Evolutionary conservation across 2,888 invertebrate species (phyloP).

Genomic region (Boloria euphrosyne): DNA sequence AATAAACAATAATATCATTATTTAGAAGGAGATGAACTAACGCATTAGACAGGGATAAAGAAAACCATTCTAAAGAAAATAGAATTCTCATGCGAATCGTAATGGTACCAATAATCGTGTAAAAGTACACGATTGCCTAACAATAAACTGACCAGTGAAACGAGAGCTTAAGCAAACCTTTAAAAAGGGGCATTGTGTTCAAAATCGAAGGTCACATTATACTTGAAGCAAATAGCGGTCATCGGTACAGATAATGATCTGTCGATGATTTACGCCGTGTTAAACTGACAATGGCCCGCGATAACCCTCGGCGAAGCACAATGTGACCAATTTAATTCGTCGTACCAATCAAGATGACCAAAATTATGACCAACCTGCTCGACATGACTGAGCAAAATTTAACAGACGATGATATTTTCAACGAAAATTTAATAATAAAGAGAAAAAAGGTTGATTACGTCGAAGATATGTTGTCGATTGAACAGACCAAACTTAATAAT

Average conservation of each 20-base stretch:
- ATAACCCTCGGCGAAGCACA: slow-evolving; percentile 67
- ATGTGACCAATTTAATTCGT: slow-evolving; percentile 74
- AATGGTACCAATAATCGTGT: slow-evolving; percentile 79
- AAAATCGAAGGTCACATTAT: slow-evolving; percentile 53
- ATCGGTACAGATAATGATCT: slow-evolving; percentile 76
- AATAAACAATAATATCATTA: slow-evolving; percentile 79
- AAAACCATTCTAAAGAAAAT: slow-evolving; percentile 73
- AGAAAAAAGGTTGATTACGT: slow-evolving; percentile 55
- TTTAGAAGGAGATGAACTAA: slow-evolving; percentile 56
- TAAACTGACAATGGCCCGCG: slow-evolving; percentile 73
- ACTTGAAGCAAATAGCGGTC: slow-evolving; percentile 66
- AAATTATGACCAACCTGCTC: slow-evolving; percentile 64
- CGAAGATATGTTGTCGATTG: slow-evolving; percentile 31
- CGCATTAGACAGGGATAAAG: slow-evolving; percentile 53
- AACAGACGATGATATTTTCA: slow-evolving; percentile 66
- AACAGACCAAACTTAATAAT: slow-evolving; percentile 39
- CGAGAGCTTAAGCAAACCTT: slow-evolving; percentile 58
- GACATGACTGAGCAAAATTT: slow-evolving; percentile 62
- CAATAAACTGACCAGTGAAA: slow-evolving; percentile 61
- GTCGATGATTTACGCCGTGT: slow-evolving; percentile 77
- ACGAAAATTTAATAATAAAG: slow-evolving; percentile 59
- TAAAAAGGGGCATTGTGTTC: slow-evolving; percentile 49
- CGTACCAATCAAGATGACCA: slow-evolving; percentile 58
- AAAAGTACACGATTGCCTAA: slow-evolving; percentile 80
- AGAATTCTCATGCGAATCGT: slow-evolving; percentile 80